Percentiles rank a stretch among this genome's conserved stretches.
Conservation (phyloP, 2,113 vertebrate genomes). For the Pluvianellus socialis region DNA sequence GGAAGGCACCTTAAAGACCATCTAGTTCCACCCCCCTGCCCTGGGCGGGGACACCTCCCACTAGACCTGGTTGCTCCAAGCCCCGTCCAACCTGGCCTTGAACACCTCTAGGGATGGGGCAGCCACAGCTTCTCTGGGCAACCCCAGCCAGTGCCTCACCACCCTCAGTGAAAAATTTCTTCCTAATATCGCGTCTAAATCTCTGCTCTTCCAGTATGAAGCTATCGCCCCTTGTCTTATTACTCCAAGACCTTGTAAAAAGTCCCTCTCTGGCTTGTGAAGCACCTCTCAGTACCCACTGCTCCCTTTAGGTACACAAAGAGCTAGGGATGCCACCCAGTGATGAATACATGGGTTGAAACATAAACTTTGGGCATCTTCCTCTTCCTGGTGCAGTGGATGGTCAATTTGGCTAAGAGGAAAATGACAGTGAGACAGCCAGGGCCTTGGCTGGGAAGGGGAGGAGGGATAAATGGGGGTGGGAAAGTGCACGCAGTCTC, state of each 20-base stretch:
- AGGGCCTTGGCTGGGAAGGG: not conserved
- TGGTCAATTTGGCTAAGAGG: not conserved
- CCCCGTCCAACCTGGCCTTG: not conserved
- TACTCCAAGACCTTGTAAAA: not conserved
- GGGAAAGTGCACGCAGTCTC: not conserved
- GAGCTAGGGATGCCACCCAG: fast-evolving
- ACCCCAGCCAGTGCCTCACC: not conserved
- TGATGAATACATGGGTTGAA: not conserved
- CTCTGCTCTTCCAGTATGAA: not conserved
- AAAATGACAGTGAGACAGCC: not conserved
- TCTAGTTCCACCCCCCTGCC: not conserved
- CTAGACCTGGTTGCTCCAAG: not conserved
- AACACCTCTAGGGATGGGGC: not conserved
- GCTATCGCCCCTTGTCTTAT: not conserved
- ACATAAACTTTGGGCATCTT: not conserved
- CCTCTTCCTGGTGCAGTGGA: not conserved
- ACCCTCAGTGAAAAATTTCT: not conserved
- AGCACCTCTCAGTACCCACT: not conserved
- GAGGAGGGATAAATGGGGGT: not conserved
- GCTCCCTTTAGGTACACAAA: no score
- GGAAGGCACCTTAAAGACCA: not conserved
- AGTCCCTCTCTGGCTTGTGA: not conserved
- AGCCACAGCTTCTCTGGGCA: not conserved
- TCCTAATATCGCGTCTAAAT: not conserved
- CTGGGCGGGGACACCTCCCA: not conserved